Base-by-base conservation (phyloP, 1,140 invertebrate genomes). In the Musca vetustissima region DNA sequence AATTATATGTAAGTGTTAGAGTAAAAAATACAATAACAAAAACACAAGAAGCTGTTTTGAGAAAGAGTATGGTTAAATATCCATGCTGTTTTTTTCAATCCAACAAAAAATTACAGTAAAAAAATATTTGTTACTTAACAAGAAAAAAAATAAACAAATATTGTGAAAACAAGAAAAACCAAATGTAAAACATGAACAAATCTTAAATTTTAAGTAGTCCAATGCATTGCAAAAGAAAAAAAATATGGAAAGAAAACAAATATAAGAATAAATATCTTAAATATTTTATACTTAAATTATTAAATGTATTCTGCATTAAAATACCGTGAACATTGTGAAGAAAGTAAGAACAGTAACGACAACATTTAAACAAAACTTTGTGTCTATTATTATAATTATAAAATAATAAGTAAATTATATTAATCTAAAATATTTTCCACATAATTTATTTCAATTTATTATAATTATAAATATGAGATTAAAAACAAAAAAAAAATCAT, bases 181-280 rank as follows among this genome's bases (percentile, higher is more conserved):
- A 13, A 43, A 13, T 43, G 36, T 43, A 43, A 43, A 43, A 43
- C 36, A 13, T 8, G n/a, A 21, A 59, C 15, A 61, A 61, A 36
- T 61, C 28, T 36, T 61, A 61, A 17, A 61, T 61, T 61, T 61
- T 61, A 61, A 61, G 57, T 61, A 61, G 57, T 61, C 57, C 32
- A 61, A 61, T 61, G 28, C 57, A 61, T 61, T 43, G 36, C 21
- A 21, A 36, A 13, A 61, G 3, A 13, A 36, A 36, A 61, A 13
- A 43, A 9, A 43, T 11, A 32, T 3, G 28, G 9, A 32, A 32
- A 32, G 4, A 32, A 32, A 32, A n/a, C n/a, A n/a, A n/a, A n/a
- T n/a, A n/a, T 11, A 43, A 17, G 19, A 17, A n/a, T n/a, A 61
- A 61, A 36, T 61, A 61, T 61, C 36, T 61, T 19, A 61, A 43